These are phyloP conservation scores for Drosophila watanabei DNA, from an alignment of 1,140 invertebrate genomes.

Conservation along the genomic window DNA sequence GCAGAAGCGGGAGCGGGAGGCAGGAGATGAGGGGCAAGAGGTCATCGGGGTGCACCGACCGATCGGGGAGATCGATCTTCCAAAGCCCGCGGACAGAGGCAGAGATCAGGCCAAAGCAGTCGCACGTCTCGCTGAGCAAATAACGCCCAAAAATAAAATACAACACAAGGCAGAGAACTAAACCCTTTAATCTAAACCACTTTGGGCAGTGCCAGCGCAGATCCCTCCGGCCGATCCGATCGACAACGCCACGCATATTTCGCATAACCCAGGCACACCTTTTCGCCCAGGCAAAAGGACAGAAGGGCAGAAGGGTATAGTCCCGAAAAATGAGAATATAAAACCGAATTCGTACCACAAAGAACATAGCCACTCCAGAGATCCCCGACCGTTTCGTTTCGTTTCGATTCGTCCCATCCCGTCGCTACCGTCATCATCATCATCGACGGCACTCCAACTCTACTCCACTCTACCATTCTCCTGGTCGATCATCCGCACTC, in stretches of 20 bases:
- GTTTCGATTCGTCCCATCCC: background rate
- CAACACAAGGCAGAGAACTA: constrained; percentile 56
- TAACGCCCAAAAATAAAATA: constrained; percentile 77
- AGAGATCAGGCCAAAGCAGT: constrained; percentile 61
- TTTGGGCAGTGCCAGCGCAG: constrained; percentile 70
- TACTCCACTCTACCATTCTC: constrained; percentile 47
- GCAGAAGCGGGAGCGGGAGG: constrained; percentile 3
- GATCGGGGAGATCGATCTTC: constrained; percentile 66
- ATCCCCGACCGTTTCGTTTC: background rate
- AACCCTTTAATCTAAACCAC: constrained; percentile 84
- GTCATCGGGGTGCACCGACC: constrained; percentile 73
- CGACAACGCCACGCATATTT: constrained; percentile 80
- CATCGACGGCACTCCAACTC: constrained; percentile 42
- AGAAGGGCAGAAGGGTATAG: constrained; percentile 50
- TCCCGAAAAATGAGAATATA: constrained; percentile 35
- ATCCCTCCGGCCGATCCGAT: constrained; percentile 62
- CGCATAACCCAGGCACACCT: constrained; percentile 81
- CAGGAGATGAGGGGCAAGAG: constrained; percentile 29
- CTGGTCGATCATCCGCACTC: constrained; percentile 71
- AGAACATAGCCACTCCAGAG: constrained; percentile 29
- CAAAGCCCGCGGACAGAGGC: constrained; percentile 21
- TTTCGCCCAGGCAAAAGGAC: constrained; percentile 40
- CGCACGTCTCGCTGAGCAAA: constrained; percentile 82
- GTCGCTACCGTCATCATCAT: constrained; percentile 77
- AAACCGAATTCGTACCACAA: constrained; percentile 43